Conservation (phyloP, 2,888 invertebrate species). For the Heliconius hortense region DNA sequence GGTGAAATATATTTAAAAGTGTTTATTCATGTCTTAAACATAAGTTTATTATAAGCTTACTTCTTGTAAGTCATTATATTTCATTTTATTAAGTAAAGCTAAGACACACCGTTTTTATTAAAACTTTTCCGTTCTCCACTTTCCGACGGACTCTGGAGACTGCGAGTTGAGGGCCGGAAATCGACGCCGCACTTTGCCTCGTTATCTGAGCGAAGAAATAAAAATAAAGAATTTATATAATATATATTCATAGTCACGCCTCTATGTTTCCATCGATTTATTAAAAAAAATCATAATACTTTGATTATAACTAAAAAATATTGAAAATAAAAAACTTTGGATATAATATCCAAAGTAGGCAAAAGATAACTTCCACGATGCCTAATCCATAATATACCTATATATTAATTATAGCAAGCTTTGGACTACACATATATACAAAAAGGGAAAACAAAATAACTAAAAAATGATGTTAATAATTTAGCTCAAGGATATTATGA, state of each 20-base stretch:
- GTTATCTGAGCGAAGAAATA: not conserved
- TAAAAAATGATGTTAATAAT: slow-evolving; percentile 4
- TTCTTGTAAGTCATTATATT: not conserved
- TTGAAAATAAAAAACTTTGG: too few relatives aligned
- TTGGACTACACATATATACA: not conserved
- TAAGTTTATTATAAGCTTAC: not conserved
- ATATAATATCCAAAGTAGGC: too few relatives aligned
- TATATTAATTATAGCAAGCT: not conserved
- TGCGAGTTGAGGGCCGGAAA: not conserved
- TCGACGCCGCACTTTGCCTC: not conserved
- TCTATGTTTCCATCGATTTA: too few relatives aligned
- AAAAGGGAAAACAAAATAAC: not conserved
- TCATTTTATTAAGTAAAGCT: not conserved
- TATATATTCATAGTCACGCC: too few relatives aligned
- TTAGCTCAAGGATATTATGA: slow-evolving; percentile 9
- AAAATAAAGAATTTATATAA: not conserved
- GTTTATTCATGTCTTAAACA: not conserved
- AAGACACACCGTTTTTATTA: not conserved
- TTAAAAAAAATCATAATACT: too few relatives aligned
- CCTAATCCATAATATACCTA: too few relatives aligned
- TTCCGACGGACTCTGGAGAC: not conserved
- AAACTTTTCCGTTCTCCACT: not conserved
- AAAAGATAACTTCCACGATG: too few relatives aligned
- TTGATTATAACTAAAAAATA: too few relatives aligned
- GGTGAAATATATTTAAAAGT: not conserved